phyloP scores from a whole-genome alignment of 2,888 invertebrate species.

The Malachius bipustulatus region DNA sequence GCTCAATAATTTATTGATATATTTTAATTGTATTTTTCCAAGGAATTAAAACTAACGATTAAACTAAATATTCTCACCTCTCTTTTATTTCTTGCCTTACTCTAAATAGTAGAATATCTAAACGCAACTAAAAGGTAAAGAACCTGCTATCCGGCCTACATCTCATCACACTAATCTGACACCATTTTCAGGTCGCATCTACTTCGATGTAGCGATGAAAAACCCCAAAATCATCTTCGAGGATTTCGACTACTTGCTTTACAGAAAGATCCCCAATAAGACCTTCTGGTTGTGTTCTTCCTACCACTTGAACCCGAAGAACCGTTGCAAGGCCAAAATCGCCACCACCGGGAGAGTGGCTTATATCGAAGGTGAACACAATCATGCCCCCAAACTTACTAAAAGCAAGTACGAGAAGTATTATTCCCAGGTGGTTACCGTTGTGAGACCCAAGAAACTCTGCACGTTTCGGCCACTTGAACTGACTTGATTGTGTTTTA shows the following conservation, averaged over 20 bases:
- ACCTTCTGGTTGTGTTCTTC: slow-evolving; percentile 12
- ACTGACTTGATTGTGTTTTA: no score
- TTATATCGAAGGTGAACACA: slow-evolving; percentile 7
- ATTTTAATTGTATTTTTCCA: no score
- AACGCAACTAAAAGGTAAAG: no score
- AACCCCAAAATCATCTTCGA: background rate
- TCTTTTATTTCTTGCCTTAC: no score
- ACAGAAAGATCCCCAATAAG: slow-evolving; percentile 11
- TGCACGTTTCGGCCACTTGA: no score
- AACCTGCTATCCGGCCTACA: no score
- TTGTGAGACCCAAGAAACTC: slow-evolving; percentile 18
- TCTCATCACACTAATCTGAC: no score
- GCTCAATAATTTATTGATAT: no score
- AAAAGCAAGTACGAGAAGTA: slow-evolving; percentile 21
- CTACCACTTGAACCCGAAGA: slow-evolving; percentile 1
- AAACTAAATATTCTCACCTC: no score
- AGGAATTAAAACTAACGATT: no score
- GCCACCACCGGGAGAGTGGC: slow-evolving; percentile 4
- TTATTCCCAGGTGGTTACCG: slow-evolving; percentile 24
- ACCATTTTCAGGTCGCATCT: background rate
- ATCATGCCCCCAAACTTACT: slow-evolving; percentile 10
- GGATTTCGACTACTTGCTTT: slow-evolving; percentile 3
- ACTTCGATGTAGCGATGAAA: slow-evolving; percentile 3
- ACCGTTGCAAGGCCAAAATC: slow-evolving; percentile 8
- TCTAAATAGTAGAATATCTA: no score